Percentiles rank a stretch among this genome's conserved stretches.
Conservation (phyloP, 2,797 vertebrate species). For the Rhynchotus rufescens region DNA sequence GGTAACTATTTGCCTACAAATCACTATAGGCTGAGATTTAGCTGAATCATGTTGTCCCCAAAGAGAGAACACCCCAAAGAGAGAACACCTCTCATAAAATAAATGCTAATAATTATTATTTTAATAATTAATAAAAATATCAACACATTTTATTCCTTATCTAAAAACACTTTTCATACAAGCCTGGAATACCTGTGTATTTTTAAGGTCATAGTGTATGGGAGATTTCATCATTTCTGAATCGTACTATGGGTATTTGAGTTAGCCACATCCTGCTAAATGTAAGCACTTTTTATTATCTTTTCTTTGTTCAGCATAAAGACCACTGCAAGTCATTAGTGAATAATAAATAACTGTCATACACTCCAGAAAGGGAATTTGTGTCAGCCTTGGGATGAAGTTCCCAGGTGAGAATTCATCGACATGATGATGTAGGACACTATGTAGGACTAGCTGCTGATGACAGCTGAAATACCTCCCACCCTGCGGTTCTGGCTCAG, state of each 20-base stretch:
- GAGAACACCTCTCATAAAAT: too few species aligned
- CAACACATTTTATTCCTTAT: background rate
- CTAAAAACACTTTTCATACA: background rate
- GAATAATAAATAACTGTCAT: background rate
- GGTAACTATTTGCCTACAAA: constrained; percentile 12
- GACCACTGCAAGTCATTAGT: background rate
- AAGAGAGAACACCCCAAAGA: background rate
- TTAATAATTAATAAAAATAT: too few species aligned
- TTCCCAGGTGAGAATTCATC: background rate
- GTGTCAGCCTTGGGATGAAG: background rate
- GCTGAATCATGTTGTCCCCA: background rate
- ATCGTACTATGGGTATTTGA: background rate
- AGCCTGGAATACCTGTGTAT: background rate
- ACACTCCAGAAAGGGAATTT: background rate
- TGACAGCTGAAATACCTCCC: constrained; percentile 23
- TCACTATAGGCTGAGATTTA: background rate
- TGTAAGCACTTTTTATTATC: background rate
- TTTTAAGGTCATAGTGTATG: background rate
- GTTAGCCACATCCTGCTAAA: background rate
- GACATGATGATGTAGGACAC: background rate
- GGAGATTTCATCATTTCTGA: background rate
- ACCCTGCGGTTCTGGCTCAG: background rate
- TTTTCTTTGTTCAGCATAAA: background rate
- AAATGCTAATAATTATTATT: too few species aligned
- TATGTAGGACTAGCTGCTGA: background rate